Percentiles rank a stretch among this genome's conserved stretches.
phyloP scores from a whole-genome alignment of 1,140 invertebrate species.

The Drosophila tsacasi region DNA sequence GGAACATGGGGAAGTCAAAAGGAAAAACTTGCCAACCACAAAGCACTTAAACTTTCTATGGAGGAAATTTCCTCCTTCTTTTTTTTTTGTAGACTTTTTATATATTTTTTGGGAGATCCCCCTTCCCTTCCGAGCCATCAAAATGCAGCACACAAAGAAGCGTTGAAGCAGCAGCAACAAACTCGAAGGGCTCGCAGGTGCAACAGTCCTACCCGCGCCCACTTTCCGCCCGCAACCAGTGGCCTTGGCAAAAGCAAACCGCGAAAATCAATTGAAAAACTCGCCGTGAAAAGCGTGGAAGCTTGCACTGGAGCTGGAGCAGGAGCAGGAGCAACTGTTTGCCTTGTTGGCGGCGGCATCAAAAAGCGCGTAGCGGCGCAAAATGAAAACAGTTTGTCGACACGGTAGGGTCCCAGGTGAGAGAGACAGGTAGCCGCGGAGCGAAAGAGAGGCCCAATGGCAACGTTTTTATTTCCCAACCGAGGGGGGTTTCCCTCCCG shows the following conservation, averaged over 20 bases:
- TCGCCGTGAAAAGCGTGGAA: constrained; percentile 43
- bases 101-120: constrained; percentile 25
- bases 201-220: constrained; percentile 40
- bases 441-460: constrained; percentile 42
- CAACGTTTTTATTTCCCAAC: constrained; percentile 65
- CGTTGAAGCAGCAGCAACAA: constrained; percentile 75
- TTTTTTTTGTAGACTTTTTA: background rate
- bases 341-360: constrained; percentile 77
- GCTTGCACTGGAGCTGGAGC: background rate
- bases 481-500: background rate
- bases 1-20: constrained; percentile 16
- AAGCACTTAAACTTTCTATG: constrained; percentile 81
- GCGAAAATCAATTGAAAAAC: constrained; percentile 82
- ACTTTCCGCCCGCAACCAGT: constrained; percentile 12
- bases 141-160: constrained; percentile 70
- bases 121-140: background rate
- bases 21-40: constrained; percentile 62
- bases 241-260: constrained; percentile 74
- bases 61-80: constrained; percentile 34
- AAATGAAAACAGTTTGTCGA: constrained; percentile 81
- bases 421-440: constrained; percentile 2
- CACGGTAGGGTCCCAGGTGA: constrained; percentile 29
- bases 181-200: constrained; percentile 60
- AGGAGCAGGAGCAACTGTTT: constrained; percentile 58
- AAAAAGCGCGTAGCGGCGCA: constrained; percentile 82